phyloP scores from a whole-genome alignment of 2,888 invertebrate species.

The Vesta saturnalis region DNA sequence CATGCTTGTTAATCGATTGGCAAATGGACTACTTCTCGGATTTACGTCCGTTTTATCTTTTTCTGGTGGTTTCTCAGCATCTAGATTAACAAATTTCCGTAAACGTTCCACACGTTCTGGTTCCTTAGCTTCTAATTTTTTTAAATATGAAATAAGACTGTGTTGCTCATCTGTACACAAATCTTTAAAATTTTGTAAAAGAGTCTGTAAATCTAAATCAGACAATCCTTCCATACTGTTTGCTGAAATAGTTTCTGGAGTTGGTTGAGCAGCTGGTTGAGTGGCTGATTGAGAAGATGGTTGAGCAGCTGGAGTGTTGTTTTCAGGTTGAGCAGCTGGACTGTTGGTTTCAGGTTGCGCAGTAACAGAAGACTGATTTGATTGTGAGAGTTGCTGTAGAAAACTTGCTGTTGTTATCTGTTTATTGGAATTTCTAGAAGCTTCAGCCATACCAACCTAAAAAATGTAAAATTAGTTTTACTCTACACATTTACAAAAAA shows the following conservation, averaged over 20 bases:
- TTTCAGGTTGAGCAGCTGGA: not conserved
- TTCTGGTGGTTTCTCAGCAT: conserved; percentile 44
- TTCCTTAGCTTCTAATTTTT: conserved; percentile 81
- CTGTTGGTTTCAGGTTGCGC: not conserved
- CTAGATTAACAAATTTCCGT: conserved; percentile 78
- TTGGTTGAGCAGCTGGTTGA: conserved; percentile 28
- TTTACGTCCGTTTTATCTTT: conserved; percentile 36
- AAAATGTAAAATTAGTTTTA: not conserved
- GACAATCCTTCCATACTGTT: conserved; percentile 76
- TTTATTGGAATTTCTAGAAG: conserved; percentile 65
- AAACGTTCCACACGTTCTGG: conserved; percentile 81
- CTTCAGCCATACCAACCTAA: conserved; percentile 73
- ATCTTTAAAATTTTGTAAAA: conserved; percentile 84
- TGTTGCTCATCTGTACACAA: conserved; percentile 84
- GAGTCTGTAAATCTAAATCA: conserved; percentile 81
- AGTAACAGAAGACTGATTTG: conserved; percentile 24
- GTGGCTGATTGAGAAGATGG: conserved; percentile 4
- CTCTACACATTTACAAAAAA: no score
- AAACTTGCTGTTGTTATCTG: conserved; percentile 66
- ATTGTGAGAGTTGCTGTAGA: conserved; percentile 56
- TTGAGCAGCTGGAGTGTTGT: conserved; percentile 25
- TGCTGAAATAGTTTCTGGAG: conserved; percentile 37
- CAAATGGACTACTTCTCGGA: conserved; percentile 62
- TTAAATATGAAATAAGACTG: conserved; percentile 81
- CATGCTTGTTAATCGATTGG: conserved; percentile 59